phyloP scores from a whole-genome alignment of 1,140 invertebrate species.

The Heliconius hermathena region DNA sequence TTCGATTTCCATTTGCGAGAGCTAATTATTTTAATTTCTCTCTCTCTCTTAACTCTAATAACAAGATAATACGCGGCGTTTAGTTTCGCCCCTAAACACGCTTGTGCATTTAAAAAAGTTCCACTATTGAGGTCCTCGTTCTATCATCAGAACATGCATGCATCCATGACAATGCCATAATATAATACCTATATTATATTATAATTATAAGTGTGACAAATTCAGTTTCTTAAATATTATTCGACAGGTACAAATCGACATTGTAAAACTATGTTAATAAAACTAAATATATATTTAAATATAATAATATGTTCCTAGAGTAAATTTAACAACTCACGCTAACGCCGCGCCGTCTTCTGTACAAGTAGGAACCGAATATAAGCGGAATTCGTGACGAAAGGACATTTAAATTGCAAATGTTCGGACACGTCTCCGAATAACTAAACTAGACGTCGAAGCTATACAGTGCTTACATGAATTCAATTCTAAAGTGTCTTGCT shows the following conservation, averaged over 20 bases:
- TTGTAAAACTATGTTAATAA: not conserved
- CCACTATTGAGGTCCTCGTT: no score
- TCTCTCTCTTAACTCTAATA: no score
- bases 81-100: no score
- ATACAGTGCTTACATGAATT: constrained; percentile 1
- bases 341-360: not conserved
- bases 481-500: not conserved
- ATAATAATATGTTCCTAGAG: not conserved
- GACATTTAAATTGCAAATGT: constrained; percentile 24
- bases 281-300: not conserved
- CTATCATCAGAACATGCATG: no score
- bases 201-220: no score
- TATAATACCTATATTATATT: no score
- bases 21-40: no score
- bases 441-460: constrained; percentile 13
- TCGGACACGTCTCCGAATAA: constrained; percentile 20
- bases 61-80: no score
- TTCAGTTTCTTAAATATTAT: no score
- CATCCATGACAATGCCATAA: no score
- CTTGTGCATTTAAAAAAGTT: no score
- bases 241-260: not conserved
- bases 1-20: no score
- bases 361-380: not conserved
- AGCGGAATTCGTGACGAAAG: constrained; percentile 12
- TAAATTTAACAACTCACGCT: not conserved